Evolutionary conservation across 2,888 invertebrate species (phyloP).

Genomic region (Pemphredon lugubris): DNA sequence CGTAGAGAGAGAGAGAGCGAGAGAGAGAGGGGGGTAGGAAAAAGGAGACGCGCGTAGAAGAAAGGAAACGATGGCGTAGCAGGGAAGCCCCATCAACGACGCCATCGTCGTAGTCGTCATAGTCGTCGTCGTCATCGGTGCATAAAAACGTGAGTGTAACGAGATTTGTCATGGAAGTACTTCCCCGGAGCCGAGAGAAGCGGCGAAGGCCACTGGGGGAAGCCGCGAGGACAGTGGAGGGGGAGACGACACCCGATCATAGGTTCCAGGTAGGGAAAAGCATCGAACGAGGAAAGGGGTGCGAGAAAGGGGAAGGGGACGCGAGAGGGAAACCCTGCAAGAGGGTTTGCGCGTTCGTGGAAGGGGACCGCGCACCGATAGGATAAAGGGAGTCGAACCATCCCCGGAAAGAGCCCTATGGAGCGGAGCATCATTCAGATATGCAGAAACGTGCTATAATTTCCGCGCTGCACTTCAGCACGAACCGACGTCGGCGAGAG

Average conservation of each 20-base stretch:
- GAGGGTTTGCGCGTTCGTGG: conserved; percentile 29
- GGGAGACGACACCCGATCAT: too few relatives aligned
- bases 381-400: conserved; percentile 48
- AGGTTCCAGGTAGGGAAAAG: conserved; percentile 12
- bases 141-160: conserved; percentile 74
- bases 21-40: background rate
- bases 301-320: conserved; percentile 6
- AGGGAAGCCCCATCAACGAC: conserved; percentile 65
- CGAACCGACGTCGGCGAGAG: conserved; percentile 56
- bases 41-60: background rate
- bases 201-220: conserved; percentile 4
- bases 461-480: conserved; percentile 69
- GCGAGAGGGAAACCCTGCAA: conserved; percentile 50
- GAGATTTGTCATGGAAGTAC: conserved; percentile 76
- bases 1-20: conserved; percentile 1
- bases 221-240: conserved; percentile 9
- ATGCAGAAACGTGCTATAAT: conserved; percentile 74
- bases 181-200: conserved; percentile 53
- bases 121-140: conserved; percentile 53
- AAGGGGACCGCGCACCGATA: conserved; percentile 38
- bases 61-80: conserved; percentile 26
- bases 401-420: conserved; percentile 40
- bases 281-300: conserved; percentile 9
- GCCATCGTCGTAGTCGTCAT: conserved; percentile 48
- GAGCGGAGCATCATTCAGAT: conserved; percentile 68